A percentile compares a stretch with the other conserved stretches of the same genome.
Evolutionary conservation across 1,140 invertebrate species (phyloP).

Genomic region (Aplysia californica): DNA sequence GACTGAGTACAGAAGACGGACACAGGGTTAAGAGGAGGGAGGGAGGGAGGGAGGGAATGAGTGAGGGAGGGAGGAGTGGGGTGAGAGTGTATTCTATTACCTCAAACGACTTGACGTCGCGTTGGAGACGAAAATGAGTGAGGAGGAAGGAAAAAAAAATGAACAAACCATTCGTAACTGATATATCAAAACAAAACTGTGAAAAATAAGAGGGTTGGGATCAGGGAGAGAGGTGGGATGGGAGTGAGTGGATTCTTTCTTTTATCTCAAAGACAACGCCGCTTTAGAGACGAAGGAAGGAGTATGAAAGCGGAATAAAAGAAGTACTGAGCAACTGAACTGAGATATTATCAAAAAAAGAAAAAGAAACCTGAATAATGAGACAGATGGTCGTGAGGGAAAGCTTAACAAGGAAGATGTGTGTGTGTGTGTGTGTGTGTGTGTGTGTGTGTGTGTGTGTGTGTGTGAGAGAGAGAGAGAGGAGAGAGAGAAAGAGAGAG

Average conservation of each 20-base stretch:
- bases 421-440: slow-evolving; percentile 4
- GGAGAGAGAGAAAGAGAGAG: slow-evolving; percentile 15
- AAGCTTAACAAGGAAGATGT: background rate
- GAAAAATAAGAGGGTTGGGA: too few species aligned
- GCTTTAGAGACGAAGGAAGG: background rate
- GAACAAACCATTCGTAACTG: too few species aligned
- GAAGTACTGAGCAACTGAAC: background rate
- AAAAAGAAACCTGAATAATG: too few species aligned
- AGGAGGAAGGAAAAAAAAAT: background rate
- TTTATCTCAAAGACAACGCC: background rate
- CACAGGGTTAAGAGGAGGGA: background rate
- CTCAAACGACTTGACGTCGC: background rate
- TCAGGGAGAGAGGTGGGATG: too few species aligned
- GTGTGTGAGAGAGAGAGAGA: slow-evolving; percentile 8
- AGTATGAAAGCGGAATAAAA: background rate
- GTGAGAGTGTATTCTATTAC: background rate
- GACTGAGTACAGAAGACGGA: background rate
- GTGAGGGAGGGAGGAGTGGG: background rate
- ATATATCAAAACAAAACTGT: too few species aligned
- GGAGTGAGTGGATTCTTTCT: background rate
- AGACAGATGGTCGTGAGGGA: too few species aligned
- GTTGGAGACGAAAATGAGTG: background rate
- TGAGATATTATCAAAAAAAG: background rate
- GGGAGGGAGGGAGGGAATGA: slow-evolving; percentile 11
- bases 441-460: slow-evolving; percentile 17